phyloP scores from a whole-genome alignment of 2,888 invertebrate genomes.

The Amphipyra tragopoginis region DNA sequence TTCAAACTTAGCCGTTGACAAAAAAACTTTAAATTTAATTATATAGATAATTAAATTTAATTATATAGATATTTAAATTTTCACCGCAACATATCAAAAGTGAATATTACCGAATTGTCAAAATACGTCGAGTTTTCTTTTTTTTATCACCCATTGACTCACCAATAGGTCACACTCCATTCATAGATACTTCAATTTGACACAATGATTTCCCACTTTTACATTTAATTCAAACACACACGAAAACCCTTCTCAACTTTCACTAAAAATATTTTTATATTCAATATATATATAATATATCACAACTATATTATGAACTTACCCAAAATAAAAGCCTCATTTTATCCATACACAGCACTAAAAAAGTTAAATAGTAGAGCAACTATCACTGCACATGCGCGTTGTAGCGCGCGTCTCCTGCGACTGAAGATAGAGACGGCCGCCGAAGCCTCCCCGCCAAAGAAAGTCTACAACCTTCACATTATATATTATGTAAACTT shows the following conservation, averaged over 20 bases:
- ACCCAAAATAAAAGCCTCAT: constrained; percentile 88
- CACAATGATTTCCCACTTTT: constrained; percentile 39
- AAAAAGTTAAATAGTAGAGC: constrained; percentile 66
- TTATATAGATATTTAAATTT: background rate
- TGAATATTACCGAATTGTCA: background rate
- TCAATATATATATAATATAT: constrained; percentile 2
- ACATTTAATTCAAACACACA: constrained; percentile 21
- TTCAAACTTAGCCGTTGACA: too few relatives aligned
- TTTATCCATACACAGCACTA: constrained; percentile 84
- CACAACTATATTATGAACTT: constrained; percentile 63
- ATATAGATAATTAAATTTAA: background rate
- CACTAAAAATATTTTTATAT: constrained; percentile 9
- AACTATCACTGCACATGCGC: constrained; percentile 84
- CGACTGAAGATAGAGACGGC: constrained; percentile 75
- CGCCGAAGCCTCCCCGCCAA: constrained; percentile 80
- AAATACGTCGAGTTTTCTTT: background rate
- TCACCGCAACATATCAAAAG: background rate
- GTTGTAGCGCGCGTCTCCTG: constrained; percentile 79
- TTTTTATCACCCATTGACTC: background rate
- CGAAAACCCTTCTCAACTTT: constrained; percentile 12
- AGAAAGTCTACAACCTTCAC: constrained; percentile 86
- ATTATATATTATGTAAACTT: constrained; percentile 85
- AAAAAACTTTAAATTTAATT: too few relatives aligned
- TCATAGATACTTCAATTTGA: constrained; percentile 9
- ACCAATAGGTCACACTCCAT: constrained; percentile 8